Base-by-base conservation (phyloP, 2,797 vertebrate genomes). In the Pristis pectinata region DNA sequence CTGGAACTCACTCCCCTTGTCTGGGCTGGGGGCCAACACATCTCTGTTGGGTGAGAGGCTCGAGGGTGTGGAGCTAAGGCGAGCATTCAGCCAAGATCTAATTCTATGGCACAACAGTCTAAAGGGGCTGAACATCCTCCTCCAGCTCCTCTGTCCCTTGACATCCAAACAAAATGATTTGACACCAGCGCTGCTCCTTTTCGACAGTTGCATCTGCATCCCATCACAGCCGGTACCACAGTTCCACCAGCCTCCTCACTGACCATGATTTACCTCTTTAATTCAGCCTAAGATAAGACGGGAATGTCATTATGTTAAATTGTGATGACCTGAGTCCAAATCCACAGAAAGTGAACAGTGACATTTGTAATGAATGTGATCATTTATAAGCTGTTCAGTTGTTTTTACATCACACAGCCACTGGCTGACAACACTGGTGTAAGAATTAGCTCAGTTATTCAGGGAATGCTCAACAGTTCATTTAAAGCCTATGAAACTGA, bases 191-290 rank as follows among this genome's bases (percentile, higher is more conserved):
- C 19, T 5, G 37, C 72, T 56, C 44, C 34, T n/a, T 94, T 27
- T 76, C 72, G 49, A n/a, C 27, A n/a, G 70, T 93, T 3, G 22
- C 9, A 74, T 93, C 64, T 70, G 30, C 49, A 53, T 53, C 92
- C 72, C 27, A 74, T 74, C 70, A 74, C 19, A 24, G 67, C 24
- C 24, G 27, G 11, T 74, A 34, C 27, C 92, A 56, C 41, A 0
- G n/a, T 56, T 56, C 44, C 70, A 76, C 41, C 72, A 17, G 41
- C 49, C 72, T 53, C 92, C 72, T 27, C 70, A 56, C 30, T n/a
- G 37, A 76, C 41, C 70, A 49, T 94, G 92, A 94, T 94, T 94
- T 76, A 94, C 70, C 92, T 72, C 70, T 70, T 94, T 74, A 94
- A 94, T 34, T 30, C 27, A 74, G 41, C 3, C 13, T 76, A 53